These are phyloP conservation scores for Spodoptera frugiperda DNA, from an alignment of 1,140 invertebrate species.

Conservation along the genomic window DNA sequence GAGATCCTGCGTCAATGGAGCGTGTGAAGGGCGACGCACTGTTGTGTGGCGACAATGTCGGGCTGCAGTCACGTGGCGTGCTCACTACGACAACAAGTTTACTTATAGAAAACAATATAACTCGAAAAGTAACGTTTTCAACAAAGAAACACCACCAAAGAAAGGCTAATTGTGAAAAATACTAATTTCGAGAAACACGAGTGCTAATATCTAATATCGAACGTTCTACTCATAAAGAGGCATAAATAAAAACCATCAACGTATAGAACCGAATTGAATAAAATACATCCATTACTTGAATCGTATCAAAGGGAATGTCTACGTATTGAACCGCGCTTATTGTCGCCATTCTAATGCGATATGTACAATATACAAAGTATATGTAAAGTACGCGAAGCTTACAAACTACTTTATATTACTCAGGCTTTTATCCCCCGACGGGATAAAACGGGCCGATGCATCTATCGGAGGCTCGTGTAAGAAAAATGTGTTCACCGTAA, in stretches of 20 bases:
- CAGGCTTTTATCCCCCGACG: constrained; percentile 22
- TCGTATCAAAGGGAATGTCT: not conserved
- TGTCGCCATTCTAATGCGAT: constrained; percentile 24
- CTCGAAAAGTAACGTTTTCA: no score
- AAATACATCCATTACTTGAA: not conserved
- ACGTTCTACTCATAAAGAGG: no score
- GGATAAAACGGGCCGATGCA: constrained; percentile 13
- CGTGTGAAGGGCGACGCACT: constrained; percentile 92
- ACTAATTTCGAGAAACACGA: no score
- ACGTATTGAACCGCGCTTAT: constrained; percentile 6
- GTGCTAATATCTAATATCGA: no score
- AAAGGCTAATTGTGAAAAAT: no score
- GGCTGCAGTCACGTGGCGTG: constrained; percentile 93
- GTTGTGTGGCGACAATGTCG: constrained; percentile 92
- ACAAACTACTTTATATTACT: constrained; percentile 40
- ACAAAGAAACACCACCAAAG: no score
- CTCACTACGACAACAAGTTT: constrained; percentile 85
- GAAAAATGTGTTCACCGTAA: constrained; percentile 23
- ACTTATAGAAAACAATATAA: not conserved
- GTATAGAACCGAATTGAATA: no score
- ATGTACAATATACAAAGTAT: constrained; percentile 3
- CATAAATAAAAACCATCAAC: no score
- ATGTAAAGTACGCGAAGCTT: constrained; percentile 17
- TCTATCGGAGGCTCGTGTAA: constrained; percentile 26
- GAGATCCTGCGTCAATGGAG: constrained; percentile 90